Percentiles rank a stretch among this genome's conserved stretches.
Evolutionary conservation across 2,888 invertebrate species (phyloP).

Genomic region (Rotaria sp.): DNA sequence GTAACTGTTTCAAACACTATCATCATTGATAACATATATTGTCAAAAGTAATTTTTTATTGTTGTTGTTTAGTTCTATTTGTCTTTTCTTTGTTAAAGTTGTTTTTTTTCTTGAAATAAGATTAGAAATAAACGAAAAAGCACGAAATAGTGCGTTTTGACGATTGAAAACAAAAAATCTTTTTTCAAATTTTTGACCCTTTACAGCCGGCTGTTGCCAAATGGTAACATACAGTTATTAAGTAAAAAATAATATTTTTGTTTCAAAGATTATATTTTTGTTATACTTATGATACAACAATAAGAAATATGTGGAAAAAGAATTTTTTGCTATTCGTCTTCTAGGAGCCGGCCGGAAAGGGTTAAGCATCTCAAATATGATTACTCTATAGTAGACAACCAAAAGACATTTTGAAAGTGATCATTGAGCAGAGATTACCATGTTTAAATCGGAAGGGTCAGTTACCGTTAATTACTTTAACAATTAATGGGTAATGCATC

Average conservation of each 20-base stretch:
- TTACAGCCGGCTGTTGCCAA: background rate
- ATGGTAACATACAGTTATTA: background rate
- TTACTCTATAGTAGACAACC: too few species aligned
- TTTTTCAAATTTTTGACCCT: background rate
- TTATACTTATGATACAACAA: background rate
- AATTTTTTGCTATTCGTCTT: background rate
- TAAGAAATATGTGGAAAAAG: background rate
- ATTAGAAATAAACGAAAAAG: conserved; percentile 6
- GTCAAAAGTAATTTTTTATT: background rate
- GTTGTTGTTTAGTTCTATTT: background rate
- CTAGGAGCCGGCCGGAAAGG: background rate
- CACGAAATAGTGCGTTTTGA: background rate
- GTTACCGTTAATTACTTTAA: too few species aligned
- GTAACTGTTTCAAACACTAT: background rate
- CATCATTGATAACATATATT: background rate
- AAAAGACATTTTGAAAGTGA: too few species aligned
- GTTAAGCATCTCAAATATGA: too few species aligned
- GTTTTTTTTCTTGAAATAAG: background rate
- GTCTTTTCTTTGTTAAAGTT: conserved; percentile 1
- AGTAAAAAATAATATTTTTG: background rate
- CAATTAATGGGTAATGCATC: too few species aligned
- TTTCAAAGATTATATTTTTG: background rate
- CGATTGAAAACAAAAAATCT: background rate
- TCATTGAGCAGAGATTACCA: too few species aligned
- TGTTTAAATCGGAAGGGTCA: too few species aligned